These are phyloP conservation scores for Grammomys surdaster DNA, from an alignment of 2,113 vertebrate genomes.

Conservation along the genomic window DNA sequence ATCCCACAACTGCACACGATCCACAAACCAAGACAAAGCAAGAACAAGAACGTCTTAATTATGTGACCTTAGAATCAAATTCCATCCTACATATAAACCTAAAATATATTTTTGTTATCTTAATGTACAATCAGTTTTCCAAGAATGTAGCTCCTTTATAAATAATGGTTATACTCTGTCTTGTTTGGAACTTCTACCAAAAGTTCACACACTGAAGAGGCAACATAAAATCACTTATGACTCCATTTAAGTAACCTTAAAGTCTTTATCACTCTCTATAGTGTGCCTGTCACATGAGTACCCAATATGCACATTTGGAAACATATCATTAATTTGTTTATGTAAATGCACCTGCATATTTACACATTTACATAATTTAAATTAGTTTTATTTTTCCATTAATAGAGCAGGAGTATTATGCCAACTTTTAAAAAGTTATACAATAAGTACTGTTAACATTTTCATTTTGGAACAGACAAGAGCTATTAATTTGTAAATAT, in stretches of 20 bases:
- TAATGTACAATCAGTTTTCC: constrained; percentile 23
- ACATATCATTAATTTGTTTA: neutral
- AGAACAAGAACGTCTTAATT: neutral
- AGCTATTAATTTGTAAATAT: neutral
- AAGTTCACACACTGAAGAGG: constrained; percentile 51
- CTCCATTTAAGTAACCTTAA: constrained; percentile 31
- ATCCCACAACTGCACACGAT: neutral
- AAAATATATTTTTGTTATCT: constrained; percentile 29
- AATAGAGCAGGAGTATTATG: neutral
- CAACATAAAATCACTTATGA: constrained; percentile 52
- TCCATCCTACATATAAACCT: constrained; percentile 50
- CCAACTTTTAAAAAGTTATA: constrained; percentile 45
- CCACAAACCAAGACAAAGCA: neutral
- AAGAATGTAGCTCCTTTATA: constrained; percentile 19
- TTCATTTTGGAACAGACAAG: constrained; percentile 46
- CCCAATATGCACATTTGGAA: constrained; percentile 10
- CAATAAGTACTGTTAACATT: neutral
- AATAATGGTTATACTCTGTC: neutral
- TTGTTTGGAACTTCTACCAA: constrained; percentile 46
- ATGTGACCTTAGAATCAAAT: constrained; percentile 28
- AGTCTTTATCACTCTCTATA: constrained; percentile 17
- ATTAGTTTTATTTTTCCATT: constrained; percentile 30
- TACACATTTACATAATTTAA: neutral
- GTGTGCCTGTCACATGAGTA: neutral
- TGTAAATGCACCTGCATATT: neutral